Base-by-base conservation (phyloP, 2,888 invertebrate genomes). In the Scaptodrosophila latifasciaeformis region DNA sequence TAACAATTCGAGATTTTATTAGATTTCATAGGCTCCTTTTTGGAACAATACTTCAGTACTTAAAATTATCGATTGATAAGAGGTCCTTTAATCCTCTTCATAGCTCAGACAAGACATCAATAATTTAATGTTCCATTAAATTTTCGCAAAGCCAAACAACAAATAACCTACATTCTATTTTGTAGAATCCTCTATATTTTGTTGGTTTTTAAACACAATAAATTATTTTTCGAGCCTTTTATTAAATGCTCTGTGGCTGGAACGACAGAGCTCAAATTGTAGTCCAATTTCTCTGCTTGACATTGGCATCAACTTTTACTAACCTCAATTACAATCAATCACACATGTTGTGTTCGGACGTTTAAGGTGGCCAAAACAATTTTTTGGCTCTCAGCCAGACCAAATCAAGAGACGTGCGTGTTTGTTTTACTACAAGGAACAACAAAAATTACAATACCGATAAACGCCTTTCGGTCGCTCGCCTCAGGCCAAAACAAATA, bases 291-390 rank as follows among this genome's bases (percentile, higher is more conserved):
- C 24, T 24, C 24, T 24, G 24, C 24, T 24, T 24, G 24, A 24
- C 24, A 24, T 24, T 24, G 45, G 24, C 17, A 39, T 15, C 31
- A 81, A 76, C 78, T 81, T 79, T 78, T 78, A 72, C 81, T 65
- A 68, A 70, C 70, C 81, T 70, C 81, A 79, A 81, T 81, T 79
- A 77, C 77, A 76, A 78, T 78, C 80, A 78, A 78, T 78, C 80
- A 81, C 80, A 72, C 60, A 66, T 81, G 75, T 66, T 63, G 63
- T 57, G 30, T 53, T n/a, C 7, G 9, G 27, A 6, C 53, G 45
- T 53, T 47, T 62, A n/a, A n/a, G n/a, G n/a, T 37, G 40, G 39
- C 51, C 35, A 17, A 17, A 17, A 4, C 15, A 17, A 7, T 37
- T 3, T 24, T 24, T 30, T 57, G 54, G 48, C 43, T 62, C 46